These are phyloP conservation scores for Sciurus niger DNA, from an alignment of 2,113 vertebrate species.

Conservation along the genomic window DNA sequence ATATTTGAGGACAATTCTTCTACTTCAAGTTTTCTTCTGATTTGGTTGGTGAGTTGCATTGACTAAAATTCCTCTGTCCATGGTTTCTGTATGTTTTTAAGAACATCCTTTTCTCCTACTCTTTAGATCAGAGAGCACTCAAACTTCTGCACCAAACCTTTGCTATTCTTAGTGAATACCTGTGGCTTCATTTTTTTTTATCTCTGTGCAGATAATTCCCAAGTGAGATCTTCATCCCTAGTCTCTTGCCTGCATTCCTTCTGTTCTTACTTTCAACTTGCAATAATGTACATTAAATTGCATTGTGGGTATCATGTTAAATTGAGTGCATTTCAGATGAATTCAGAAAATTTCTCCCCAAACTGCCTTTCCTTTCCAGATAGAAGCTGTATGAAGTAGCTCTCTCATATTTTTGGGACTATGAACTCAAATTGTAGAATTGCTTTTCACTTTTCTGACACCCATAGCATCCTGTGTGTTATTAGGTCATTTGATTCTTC, in stretches of 20 bases:
- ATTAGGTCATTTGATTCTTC: not conserved
- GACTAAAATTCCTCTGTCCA: not conserved
- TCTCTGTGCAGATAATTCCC: not conserved
- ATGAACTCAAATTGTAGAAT: not conserved
- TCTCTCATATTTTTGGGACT: not conserved
- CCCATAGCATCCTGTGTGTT: not conserved
- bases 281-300: not conserved
- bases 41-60: not conserved
- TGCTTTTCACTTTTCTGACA: not conserved
- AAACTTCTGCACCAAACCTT: not conserved
- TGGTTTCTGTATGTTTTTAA: not conserved
- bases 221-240: not conserved
- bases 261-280: not conserved
- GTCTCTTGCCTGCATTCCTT: not conserved
- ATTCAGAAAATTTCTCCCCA: not conserved
- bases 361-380: not conserved
- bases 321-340: not conserved
- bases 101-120: not conserved
- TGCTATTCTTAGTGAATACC: not conserved
- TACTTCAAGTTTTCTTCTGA: not conserved
- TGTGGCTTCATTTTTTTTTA: not conserved
- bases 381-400: not conserved
- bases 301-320: not conserved
- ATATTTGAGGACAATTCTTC: not conserved
- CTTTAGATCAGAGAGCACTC: not conserved